Base-by-base conservation (phyloP, 2,888 invertebrate species). In the Leptopterna dolabrata region DNA sequence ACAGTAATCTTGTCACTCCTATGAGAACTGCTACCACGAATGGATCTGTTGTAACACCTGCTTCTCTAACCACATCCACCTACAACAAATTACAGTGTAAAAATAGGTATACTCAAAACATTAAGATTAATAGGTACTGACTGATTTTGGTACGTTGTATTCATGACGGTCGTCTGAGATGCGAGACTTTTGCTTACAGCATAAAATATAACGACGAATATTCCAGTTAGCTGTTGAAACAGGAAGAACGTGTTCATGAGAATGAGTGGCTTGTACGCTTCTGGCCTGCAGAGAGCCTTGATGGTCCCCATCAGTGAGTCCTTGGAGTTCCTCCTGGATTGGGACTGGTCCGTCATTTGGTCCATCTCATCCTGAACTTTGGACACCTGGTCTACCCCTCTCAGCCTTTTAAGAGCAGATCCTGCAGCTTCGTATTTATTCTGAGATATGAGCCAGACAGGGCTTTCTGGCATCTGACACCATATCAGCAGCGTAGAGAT, bases 171-270 rank as follows among this genome's bases (percentile, higher is more conserved):
- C n/a, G n/a, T n/a, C n/a, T n/a, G n/a, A n/a, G n/a, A n/a, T n/a
- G n/a, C n/a, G n/a, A n/a, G n/a, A n/a, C n/a, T n/a, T 36, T 45
- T 43, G 88, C 89, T 90, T 84, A 90, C 93, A 0, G 94, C 93
- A 89, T 94, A 94, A 90, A 93, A 94, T 13, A 94, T 92, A 0
- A 94, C 91, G 0, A 93, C 93, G 89, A 93, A 94, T 1, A 93
- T 92, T 0, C 94, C 94, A 4, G 93, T 92, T 88, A 94, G 93
- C 90, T 94, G 94, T 90, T 94, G 94, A 90, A 94, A 94, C 89
- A 94, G 92, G 90, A 94, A 94, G 90, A 92, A 94, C 0, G 90
- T 88, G 2, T 92, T 89, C 90, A 94, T 92, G 14, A 94, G 91
- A 9, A 91, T 71, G 83, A 94, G 92, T 0, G 94, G 94, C 84